phyloP scores from a whole-genome alignment of 2,888 invertebrate genomes.

The Rhabditoides inermis region DNA sequence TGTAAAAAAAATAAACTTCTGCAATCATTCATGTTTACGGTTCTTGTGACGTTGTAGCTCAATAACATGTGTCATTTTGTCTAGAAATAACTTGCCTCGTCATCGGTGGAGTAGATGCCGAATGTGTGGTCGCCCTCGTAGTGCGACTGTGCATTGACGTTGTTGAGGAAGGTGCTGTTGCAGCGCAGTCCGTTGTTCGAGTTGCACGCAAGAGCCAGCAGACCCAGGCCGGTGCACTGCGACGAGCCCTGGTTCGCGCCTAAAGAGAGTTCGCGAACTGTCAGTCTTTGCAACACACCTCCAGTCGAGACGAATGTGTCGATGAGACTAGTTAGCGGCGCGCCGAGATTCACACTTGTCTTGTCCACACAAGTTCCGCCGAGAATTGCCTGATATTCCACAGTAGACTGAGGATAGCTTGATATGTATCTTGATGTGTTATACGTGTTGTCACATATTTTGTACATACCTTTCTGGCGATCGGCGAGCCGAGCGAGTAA shows the following conservation, averaged over 20 bases:
- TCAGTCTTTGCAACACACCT: too few species aligned
- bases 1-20: too few species aligned
- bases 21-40: too few species aligned
- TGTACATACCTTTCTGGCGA: neutral
- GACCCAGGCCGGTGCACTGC: too few species aligned
- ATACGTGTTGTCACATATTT: neutral
- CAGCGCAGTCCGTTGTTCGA: neutral
- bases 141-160: neutral
- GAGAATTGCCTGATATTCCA: constrained; percentile 1
- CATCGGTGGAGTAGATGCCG: neutral
- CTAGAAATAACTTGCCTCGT: too few species aligned
- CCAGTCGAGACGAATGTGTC: constrained; percentile 4
- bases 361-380: neutral
- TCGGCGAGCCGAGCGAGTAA: constrained; percentile 1
- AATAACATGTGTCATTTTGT: too few species aligned
- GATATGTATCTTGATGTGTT: neutral
- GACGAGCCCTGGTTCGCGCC: too few species aligned
- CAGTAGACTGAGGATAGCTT: neutral
- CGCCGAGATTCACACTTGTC: neutral
- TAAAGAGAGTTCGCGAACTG: too few species aligned
- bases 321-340: neutral
- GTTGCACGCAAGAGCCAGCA: neutral
- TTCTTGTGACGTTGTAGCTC: too few species aligned
- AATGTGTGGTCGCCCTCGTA: neutral
- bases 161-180: neutral